Evolutionary conservation across 2,797 vertebrate genomes (phyloP), one percentile per base, ranked within the genome.

Genomic region (Podarcis siculus): DNA sequence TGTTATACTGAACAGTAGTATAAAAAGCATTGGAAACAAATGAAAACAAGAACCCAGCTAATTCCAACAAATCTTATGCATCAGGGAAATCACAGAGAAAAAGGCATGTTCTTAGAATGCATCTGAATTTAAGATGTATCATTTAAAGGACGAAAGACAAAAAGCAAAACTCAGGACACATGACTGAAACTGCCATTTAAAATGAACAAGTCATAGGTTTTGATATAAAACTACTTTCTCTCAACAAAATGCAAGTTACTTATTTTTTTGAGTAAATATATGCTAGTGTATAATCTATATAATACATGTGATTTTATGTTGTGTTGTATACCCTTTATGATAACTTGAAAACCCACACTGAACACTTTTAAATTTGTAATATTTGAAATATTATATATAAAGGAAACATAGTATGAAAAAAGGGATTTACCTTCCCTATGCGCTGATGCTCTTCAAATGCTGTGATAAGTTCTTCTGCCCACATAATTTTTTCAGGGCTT

Each of bases 371-470:
- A 12, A 42, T 25, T 78, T 86, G n/a, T n/a, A n/a, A n/a, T n/a
- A 91, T 82, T 67, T 89, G 42, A 93, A 89, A 86, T 69, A 91
- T 15, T 27, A 89, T 55, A 90, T 55, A 72, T 0, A 73, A 89
- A 90, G 85, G 73, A 78, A 82, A 92, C 8, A 61, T 91, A 82
- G 87, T 84, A 95, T 92, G 85, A 94, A 93, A 27, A 93, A 91
- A 77, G 95, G 93, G 90, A 90, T 94, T 98, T 98, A 99, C 99
- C 98, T 99, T 99, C 95, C 99, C 99, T 95, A 98, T 97, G 91
- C 96, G 97, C 92, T 99, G 99, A 95, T 99, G 98, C 80, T 98
- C 97, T 92, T 98, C 95, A 94, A 99, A 99, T 91, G 98, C 98
- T 89, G 97, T 95, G 58, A 99, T 98, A 95, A 99, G 97, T 95